Percentiles rank a stretch among this genome's conserved stretches.
Conservation (phyloP, 37 sponge, comb jelly and placozoan species). For the Tethya wilhelma region DNA sequence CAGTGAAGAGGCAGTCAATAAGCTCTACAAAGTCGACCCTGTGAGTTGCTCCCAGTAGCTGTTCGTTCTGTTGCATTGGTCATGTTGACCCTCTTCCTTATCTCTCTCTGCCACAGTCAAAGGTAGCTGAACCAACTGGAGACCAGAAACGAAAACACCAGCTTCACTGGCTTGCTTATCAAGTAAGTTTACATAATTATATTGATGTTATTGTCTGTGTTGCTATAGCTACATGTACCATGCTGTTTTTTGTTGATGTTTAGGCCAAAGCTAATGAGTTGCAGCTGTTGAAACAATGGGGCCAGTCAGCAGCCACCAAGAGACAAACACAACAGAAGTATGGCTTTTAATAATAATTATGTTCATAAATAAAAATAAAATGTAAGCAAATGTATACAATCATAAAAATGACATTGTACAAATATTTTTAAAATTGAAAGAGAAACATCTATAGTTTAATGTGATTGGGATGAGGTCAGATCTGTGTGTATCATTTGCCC, state of each 20-base stretch:
- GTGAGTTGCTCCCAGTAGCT: not conserved
- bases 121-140: slow-evolving; percentile 20
- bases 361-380: too few relatives aligned
- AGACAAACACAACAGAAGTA: slow-evolving; percentile 90
- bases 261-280: slow-evolving; percentile 89
- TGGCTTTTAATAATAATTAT: slow-evolving; percentile 91
- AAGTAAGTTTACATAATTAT: slow-evolving; percentile 21
- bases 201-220: not conserved
- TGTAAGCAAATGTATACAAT: too few relatives aligned
- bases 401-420: too few relatives aligned
- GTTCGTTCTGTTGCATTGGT: not conserved
- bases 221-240: too few relatives aligned
- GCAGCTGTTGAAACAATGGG: slow-evolving; percentile 90
- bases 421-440: too few relatives aligned
- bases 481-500: too few relatives aligned
- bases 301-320: slow-evolving; percentile 58
- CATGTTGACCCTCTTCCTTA: not conserved
- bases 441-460: too few relatives aligned
- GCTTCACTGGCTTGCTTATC: slow-evolving; percentile 51
- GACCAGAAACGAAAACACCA: slow-evolving; percentile 73
- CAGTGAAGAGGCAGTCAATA: slow-evolving; percentile 40
- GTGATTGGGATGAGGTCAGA: too few relatives aligned
- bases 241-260: too few relatives aligned
- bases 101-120: slow-evolving; percentile 1
- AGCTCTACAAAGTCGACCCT: slow-evolving; percentile 27